Base-by-base conservation (phyloP, 30 jellyfish, hydroid and myxozoan genomes). In the Hydractinia symbiolongicarpus region DNA sequence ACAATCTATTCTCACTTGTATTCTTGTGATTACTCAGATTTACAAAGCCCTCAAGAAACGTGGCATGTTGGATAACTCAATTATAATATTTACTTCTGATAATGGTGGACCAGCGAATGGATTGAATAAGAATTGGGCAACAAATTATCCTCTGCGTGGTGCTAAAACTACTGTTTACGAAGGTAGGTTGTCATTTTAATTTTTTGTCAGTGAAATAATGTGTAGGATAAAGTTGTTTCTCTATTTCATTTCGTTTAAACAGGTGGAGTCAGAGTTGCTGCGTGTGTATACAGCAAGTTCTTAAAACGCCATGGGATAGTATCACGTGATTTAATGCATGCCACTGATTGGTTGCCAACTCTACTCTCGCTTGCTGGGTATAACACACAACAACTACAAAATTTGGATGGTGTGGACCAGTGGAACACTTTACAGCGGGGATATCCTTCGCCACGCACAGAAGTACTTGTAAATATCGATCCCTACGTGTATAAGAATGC, bases 81-180 rank as follows among this genome's bases (percentile, higher is more conserved):
- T 91, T 0, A 86, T 91, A 54, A 88, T 91, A 60, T 91, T 91
- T 61, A 86, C 98, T 56, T 86, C 98, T 50, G 98, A 91, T 58
- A 91, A 91, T 81, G 98, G 98, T 50, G 98, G 98, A 4, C 98
- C 98, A 20, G 96, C 98, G n/a, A 86, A 86, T 79, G 98, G 98
- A 16, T 83, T 91, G 58, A 90, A 91, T 60, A 85, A 76, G 86
- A 91, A 91, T 69, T 91, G 90, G 68, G 98, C 98, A 7, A 76
- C 80, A 61, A 91, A 91, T 72, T 79, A 55, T 66, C 98, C 98
- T 16, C 67, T 91, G 54, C 73, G 98, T 54, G 98, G 98, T 40
- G 95, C 86, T n/a, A 91, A 91, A 55, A 88, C 95, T 6, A 92
- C 90, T 73, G 81, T 91, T 11, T 91, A 90, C 91, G 98, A 91